A percentile compares a stretch with the other conserved stretches of the same genome.
Evolutionary conservation across 1,140 invertebrate genomes (phyloP).

Genomic region (Bombus confusus): DNA sequence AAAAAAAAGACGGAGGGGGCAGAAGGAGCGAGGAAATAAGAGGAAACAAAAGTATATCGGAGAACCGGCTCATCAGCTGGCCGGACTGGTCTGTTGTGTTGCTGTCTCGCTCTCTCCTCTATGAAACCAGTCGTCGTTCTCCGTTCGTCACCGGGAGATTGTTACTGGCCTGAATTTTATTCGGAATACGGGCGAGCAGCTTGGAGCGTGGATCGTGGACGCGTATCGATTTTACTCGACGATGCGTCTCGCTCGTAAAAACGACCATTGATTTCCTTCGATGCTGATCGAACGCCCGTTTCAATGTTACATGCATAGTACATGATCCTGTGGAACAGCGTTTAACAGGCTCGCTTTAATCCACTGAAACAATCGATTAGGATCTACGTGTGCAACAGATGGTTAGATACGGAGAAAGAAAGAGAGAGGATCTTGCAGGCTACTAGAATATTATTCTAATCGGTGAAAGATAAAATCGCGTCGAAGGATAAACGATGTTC

Average conservation of each 20-base stretch:
- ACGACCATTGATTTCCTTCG: slow-evolving; percentile 4
- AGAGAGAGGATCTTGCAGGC: neutral
- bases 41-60: slow-evolving; percentile 78
- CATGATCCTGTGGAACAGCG: neutral
- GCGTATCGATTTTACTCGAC: slow-evolving; percentile 50
- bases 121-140: slow-evolving; percentile 46
- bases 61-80: slow-evolving; percentile 82
- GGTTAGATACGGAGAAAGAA: neutral
- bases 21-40: slow-evolving; percentile 61
- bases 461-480: slow-evolving; percentile 5
- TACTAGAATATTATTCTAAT: slow-evolving; percentile 25
- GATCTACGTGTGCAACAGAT: neutral
- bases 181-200: slow-evolving; percentile 64
- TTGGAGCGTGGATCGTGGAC: slow-evolving; percentile 30
- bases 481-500: neutral
- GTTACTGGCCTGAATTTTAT: slow-evolving; percentile 80
- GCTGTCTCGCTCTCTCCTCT: slow-evolving; percentile 56
- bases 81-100: slow-evolving; percentile 78
- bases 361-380: neutral
- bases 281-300: neutral
- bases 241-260: slow-evolving; percentile 29
- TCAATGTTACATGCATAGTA: neutral
- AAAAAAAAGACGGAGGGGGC: slow-evolving; percentile 13
- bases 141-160: slow-evolving; percentile 62
- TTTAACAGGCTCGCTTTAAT: neutral